phyloP scores from a whole-genome alignment of 2,888 invertebrate species.

The Ochropleura leucogaster region DNA sequence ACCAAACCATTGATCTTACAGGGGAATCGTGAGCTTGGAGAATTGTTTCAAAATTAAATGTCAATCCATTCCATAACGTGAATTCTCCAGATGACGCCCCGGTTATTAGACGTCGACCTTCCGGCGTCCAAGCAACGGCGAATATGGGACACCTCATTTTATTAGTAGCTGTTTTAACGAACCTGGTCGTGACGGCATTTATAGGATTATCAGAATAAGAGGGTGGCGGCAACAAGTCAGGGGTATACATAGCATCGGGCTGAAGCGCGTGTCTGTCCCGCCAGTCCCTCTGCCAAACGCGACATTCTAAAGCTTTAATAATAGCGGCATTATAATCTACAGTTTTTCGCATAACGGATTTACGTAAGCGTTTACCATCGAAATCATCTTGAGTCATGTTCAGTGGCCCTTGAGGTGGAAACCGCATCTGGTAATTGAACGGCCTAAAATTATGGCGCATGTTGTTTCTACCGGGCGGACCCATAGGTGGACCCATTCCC shows the following conservation, averaged over 20 bases:
- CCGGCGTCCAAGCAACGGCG: conserved; percentile 99
- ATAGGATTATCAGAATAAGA: conserved; percentile 98
- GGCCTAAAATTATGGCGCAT: conserved; percentile 88
- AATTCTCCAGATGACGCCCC: conserved; percentile 99
- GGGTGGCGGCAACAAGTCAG: conserved; percentile 98
- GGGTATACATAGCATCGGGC: conserved; percentile 98
- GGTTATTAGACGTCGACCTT: conserved; percentile 98
- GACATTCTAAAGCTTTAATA: conserved; percentile 97
- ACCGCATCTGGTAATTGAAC: conserved; percentile 88
- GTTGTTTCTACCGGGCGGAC: conserved; percentile 85
- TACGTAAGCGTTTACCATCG: conserved; percentile 98
- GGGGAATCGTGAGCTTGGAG: conserved; percentile 99
- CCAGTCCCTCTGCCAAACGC: conserved; percentile 98
- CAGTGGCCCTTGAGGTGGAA: conserved; percentile 90
- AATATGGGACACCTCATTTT: conserved; percentile 99
- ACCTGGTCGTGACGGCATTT: conserved; percentile 98
- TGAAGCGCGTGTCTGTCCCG: conserved; percentile 97
- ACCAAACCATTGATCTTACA: conserved; percentile 99
- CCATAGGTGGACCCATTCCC: conserved; percentile 78
- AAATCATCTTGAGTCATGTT: conserved; percentile 96
- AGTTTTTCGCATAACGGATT: conserved; percentile 99
- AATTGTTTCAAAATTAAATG: conserved; percentile 99
- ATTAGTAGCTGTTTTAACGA: conserved; percentile 99
- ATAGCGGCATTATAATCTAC: conserved; percentile 99
- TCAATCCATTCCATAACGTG: conserved; percentile 99